Percentiles rank a stretch among this genome's conserved stretches.
Evolutionary conservation across 2,888 invertebrate genomes (phyloP).

Genomic region (Latrodectus elegans): DNA sequence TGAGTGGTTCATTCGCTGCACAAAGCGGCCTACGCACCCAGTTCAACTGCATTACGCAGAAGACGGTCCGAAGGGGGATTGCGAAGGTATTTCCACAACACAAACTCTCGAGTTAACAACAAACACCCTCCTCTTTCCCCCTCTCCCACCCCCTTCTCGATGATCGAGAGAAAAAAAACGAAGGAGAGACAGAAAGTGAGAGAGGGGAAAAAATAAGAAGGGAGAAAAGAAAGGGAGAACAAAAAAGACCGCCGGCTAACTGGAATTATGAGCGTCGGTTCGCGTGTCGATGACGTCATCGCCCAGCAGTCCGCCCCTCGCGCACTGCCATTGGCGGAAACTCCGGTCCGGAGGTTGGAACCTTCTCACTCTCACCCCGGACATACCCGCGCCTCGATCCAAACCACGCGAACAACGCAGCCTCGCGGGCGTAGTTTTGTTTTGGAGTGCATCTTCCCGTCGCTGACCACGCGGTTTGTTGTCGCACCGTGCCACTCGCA

Average conservation of each 20-base stretch:
- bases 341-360: constrained; percentile 40
- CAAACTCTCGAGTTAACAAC: constrained; percentile 27
- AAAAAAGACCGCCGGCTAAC: constrained; percentile 46
- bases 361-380: constrained; percentile 24
- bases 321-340: constrained; percentile 45
- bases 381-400: constrained; percentile 23
- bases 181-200: constrained; percentile 15
- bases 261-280: constrained; percentile 63
- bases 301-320: constrained; percentile 42
- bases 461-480: constrained; percentile 30
- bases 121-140: constrained; percentile 18
- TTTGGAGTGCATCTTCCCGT: constrained; percentile 14
- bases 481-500: neutral
- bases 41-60: neutral
- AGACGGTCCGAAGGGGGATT: neutral
- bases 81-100: neutral
- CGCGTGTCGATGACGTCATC: constrained; percentile 64
- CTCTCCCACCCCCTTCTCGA: constrained; percentile 3
- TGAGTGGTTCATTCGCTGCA: too few species aligned
- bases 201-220: constrained; percentile 24
- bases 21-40: neutral
- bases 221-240: constrained; percentile 9
- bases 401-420: constrained; percentile 37
- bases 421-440: constrained; percentile 61
- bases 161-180: constrained; percentile 17